Conservation (phyloP, 1,140 invertebrate genomes). For the Drosophila busckii region DNA sequence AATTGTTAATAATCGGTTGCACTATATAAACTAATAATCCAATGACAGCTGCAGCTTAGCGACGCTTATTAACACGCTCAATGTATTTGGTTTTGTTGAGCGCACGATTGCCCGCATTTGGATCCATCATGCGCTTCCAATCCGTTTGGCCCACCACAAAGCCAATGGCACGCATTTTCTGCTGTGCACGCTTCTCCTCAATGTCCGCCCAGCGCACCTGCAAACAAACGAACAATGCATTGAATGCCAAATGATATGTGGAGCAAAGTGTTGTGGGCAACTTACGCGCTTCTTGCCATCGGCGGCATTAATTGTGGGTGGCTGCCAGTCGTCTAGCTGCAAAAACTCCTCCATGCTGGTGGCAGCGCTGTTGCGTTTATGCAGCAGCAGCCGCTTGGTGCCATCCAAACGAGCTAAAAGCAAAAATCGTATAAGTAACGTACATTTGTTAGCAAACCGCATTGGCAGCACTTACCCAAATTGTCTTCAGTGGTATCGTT, state of each 20-base stretch:
- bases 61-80: conserved; percentile 80
- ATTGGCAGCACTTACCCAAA: conserved; percentile 55
- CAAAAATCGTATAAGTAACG: neutral
- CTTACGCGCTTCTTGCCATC: conserved; percentile 94
- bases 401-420: conserved; percentile 92
- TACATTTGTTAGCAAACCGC: neutral
- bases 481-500: conserved; percentile 66
- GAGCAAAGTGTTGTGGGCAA: conserved; percentile 39
- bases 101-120: conserved; percentile 90
- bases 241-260: no score
- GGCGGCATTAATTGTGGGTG: conserved; percentile 79
- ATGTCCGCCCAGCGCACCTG: conserved; percentile 98
- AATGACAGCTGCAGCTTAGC: no score
- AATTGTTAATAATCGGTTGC: no score
- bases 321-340: conserved; percentile 89
- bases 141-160: conserved; percentile 97
- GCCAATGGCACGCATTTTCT: conserved; percentile 94
- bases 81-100: conserved; percentile 97
- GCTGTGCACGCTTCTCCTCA: conserved; percentile 93
- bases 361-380: conserved; percentile 77
- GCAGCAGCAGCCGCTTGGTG: conserved; percentile 82
- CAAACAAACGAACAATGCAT: conserved; percentile 34
- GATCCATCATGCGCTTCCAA: conserved; percentile 96
- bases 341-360: conserved; percentile 95
- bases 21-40: no score